These are phyloP conservation scores for Dinoponera quadriceps DNA, from an alignment of 1,140 invertebrate genomes.

Conservation along the genomic window DNA sequence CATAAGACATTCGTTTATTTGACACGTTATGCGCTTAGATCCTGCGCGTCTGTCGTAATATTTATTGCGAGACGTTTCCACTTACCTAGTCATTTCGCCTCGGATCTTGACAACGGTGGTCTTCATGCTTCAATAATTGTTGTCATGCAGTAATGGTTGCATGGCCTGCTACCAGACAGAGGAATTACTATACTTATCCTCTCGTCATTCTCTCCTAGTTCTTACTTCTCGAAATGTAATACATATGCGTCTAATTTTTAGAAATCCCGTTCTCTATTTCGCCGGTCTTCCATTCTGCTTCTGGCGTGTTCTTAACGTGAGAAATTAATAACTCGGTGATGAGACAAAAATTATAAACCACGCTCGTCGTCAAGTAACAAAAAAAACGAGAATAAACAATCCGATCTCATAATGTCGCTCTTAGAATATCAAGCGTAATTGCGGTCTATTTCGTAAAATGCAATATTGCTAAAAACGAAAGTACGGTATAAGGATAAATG, in stretches of 20 bases:
- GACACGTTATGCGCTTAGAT: no score
- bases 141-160: neutral
- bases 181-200: neutral
- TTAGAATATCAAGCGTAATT: neutral
- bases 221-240: neutral
- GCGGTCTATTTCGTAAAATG: neutral
- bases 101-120: neutral
- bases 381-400: neutral
- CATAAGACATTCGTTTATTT: neutral
- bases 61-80: neutral
- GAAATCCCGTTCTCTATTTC: neutral
- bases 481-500: neutral
- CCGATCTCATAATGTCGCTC: neutral
- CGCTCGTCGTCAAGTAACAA: neutral
- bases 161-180: neutral
- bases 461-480: neutral
- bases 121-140: neutral
- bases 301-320: neutral
- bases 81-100: constrained; percentile 28
- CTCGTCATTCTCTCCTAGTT: constrained; percentile 5
- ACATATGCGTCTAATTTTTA: neutral
- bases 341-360: constrained; percentile 8
- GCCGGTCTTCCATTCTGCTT: neutral
- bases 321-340: neutral
- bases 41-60: neutral